Base-by-base conservation (phyloP, 92 coral and sea anemone species). In the Diadumene lineata region DNA sequence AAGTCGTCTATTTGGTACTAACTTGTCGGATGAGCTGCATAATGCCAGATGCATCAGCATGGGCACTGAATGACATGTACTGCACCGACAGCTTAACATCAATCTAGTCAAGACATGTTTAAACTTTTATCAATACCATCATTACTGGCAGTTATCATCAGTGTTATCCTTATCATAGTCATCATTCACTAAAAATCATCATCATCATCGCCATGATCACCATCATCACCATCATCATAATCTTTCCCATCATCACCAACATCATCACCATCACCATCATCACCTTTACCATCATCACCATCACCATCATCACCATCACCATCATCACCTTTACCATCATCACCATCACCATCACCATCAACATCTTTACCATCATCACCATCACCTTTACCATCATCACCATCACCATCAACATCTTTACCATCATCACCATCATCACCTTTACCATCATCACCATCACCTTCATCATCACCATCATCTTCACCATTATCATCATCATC, bases 41-140 rank as follows among this genome's bases (percentile, higher is more conserved):
- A 26, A 94, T 94, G 6, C 98, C 98, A n/a, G 89, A 83, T 13
- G 98, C 98, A 79, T 94, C 98, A 7, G 98, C 98, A 66, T 94
- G 98, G 1, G 98, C 98, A 70, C 98, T 94, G 76, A 94, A 94
- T 43, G 98, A 94, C 97, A 94, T 92, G 83, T 94, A 89, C 86
- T 94, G 98, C 28, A 94, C 98, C 9, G 98, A 94, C 1, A 94
- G 92, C 79, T 94, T 94, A 50, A 94, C 98, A 60, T 94, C 98
- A 84, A 94, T 94, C 98, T 94, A 53, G 17, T 44, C 48, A 38
- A 38, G 48, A 38, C 13, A n/a, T n/a, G n/a, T n/a, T n/a, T n/a
- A n/a, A n/a, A n/a, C n/a, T n/a, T n/a, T n/a, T n/a, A n/a, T n/a
- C n/a, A n/a, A n/a, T n/a, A 38, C 48, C 6, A 38, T 38, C 48